Evolutionary conservation across 2,113 vertebrate species (phyloP).

Genomic region (Cyanocitta stelleri): DNA sequence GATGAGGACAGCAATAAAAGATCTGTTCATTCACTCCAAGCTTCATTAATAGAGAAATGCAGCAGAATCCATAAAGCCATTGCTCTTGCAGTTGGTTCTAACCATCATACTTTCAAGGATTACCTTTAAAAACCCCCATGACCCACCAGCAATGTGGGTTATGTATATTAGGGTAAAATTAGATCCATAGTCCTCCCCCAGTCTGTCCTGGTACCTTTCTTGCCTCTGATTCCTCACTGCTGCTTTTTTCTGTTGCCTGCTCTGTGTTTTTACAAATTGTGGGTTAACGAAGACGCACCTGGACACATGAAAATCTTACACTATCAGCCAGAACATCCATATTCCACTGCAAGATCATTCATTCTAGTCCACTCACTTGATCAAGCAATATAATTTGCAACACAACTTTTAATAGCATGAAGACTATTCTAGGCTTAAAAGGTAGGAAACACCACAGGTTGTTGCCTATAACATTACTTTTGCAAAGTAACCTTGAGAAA

Average conservation of each 20-base stretch:
- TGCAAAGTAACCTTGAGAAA: not conserved
- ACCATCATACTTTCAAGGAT: not conserved
- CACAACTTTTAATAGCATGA: not conserved
- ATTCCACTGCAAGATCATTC: not conserved
- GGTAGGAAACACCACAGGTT: not conserved
- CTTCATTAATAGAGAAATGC: not conserved
- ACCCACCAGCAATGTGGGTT: not conserved
- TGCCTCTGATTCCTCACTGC: not conserved
- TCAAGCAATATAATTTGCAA: not conserved
- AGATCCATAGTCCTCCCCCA: not conserved
- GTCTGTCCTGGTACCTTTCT: not conserved
- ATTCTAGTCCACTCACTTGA: not conserved
- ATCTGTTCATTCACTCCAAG: not conserved
- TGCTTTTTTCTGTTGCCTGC: not conserved
- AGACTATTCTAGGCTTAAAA: not conserved
- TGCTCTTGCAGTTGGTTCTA: not conserved
- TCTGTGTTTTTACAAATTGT: not conserved
- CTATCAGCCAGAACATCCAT: not conserved
- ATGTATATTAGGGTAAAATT: not conserved
- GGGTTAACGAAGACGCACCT: not conserved
- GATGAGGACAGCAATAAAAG: not conserved
- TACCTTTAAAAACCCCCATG: not conserved
- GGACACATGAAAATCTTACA: not conserved
- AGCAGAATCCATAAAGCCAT: not conserved
- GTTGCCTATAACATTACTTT: not conserved